Percentiles rank a stretch among this genome's conserved stretches.
Conservation (phyloP, 2,113 vertebrate genomes). For the Elanus axillaris region DNA sequence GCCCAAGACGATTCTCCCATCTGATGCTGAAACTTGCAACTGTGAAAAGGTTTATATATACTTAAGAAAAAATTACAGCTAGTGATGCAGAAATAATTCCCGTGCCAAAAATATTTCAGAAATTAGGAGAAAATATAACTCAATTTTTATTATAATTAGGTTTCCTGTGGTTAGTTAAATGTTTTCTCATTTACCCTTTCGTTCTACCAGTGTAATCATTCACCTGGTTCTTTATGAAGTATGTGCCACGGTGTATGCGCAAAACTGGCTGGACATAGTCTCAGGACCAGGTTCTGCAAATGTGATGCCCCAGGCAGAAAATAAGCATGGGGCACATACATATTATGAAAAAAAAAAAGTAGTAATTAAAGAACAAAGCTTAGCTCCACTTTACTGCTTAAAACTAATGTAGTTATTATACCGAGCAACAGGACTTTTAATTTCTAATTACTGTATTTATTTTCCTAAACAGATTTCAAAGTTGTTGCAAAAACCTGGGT, state of each 20-base stretch:
- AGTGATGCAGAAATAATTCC: slow-evolving; percentile 35
- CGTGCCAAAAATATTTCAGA: slow-evolving; percentile 27
- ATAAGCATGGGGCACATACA: background rate
- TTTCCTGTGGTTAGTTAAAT: slow-evolving; percentile 50
- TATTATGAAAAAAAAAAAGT: slow-evolving; percentile 14
- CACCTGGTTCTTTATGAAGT: slow-evolving; percentile 33
- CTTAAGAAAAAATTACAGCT: slow-evolving; percentile 27
- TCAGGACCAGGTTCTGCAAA: slow-evolving; percentile 27
- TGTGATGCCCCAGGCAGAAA: slow-evolving; percentile 23
- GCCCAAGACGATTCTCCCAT: background rate
- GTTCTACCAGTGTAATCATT: slow-evolving; percentile 5
- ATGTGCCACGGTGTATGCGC: background rate
- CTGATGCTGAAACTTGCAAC: background rate
- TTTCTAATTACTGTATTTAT: slow-evolving; percentile 60
- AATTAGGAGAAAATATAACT: slow-evolving; percentile 21
- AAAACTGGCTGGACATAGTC: background rate
- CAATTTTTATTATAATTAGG: slow-evolving; percentile 22
- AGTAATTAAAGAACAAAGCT: slow-evolving; percentile 56
- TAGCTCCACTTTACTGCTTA: slow-evolving; percentile 39
- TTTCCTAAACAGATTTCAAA: slow-evolving; percentile 60
- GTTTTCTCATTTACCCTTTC: slow-evolving; percentile 50
- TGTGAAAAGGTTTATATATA: background rate
- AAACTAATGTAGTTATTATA: slow-evolving; percentile 49
- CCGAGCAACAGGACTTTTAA: slow-evolving; percentile 30
- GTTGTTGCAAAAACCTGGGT: slow-evolving; percentile 45